Evolutionary conservation across 1,140 invertebrate genomes (phyloP), one percentile per base, ranked within the genome.

Genomic region (Sarcophaga peregrina): DNA sequence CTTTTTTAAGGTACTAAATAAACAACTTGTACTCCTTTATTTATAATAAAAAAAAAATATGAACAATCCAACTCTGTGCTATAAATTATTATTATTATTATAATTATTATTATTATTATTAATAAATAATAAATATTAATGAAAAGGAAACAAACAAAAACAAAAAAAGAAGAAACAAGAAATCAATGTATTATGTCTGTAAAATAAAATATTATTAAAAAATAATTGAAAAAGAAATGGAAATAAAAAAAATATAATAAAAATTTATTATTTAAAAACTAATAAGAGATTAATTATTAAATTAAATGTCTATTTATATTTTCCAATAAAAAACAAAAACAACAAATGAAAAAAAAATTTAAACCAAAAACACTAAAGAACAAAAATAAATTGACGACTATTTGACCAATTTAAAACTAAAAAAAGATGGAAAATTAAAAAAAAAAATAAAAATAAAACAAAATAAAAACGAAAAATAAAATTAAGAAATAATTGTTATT

Each of bases 271-370:
- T 37, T 37, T 37, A 37, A 20, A 68, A 68, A 52, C n/a, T 20
- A 68, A 68, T 68, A 17, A 68, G 54, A 68, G 62, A 68, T 68
- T 68, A 68, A 58, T 20, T 68, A 68, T 68, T 68, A 68, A 37
- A 68, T 25, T 68, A 68, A 68, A 68, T 68, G 62, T 68, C 62
- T 68, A 68, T 25, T 68, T 68, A 68, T 68, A 68, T 68, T 68
- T 68, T 68, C 62, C n/a, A 17, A 68, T 20, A 20, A 25, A 68
- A 68, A 68, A 68, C 20, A 68, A 25, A 68, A 25, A 20, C 25
- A 37, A 37, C 25, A 68, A 68, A 68, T 68, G 0, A 68, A 68
- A 6, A 62, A 15, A 20, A 8, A 68, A 68, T 25, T 68, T 20
- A 68, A 68, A 68, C 62, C 20, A 68, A 17, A 9, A 68, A 68